Evolutionary conservation across 2,797 vertebrate species (phyloP).

Genomic region (Alosa sapidissima): DNA sequence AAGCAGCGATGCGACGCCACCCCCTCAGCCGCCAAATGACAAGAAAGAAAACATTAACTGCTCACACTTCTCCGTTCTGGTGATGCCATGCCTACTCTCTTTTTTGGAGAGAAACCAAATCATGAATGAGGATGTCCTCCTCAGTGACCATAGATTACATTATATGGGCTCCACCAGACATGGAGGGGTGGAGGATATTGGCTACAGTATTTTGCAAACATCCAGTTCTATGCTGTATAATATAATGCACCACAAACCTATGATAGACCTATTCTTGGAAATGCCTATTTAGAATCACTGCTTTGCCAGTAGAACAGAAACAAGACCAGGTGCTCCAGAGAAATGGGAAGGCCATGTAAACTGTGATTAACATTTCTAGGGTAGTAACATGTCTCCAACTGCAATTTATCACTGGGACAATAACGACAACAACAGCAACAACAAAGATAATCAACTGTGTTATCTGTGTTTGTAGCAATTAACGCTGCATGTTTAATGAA

Average conservation of each 20-base stretch:
- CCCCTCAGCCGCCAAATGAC: conserved; percentile 78
- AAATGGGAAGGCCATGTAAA: background rate
- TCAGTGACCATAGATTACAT: background rate
- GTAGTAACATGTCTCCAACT: background rate
- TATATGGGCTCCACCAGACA: background rate
- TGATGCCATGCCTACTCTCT: background rate
- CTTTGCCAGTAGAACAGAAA: background rate
- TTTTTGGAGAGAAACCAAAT: background rate
- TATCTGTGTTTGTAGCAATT: background rate
- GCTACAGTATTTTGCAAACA: background rate
- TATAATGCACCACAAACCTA: background rate
- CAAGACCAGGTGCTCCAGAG: background rate
- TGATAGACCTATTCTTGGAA: conserved; percentile 34
- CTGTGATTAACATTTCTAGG: background rate
- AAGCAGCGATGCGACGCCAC: conserved; percentile 69
- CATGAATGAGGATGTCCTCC: background rate
- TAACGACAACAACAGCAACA: background rate
- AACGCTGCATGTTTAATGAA: conserved; percentile 1
- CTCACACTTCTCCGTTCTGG: background rate
- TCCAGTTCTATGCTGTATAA: background rate
- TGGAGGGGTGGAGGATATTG: background rate
- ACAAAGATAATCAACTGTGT: background rate
- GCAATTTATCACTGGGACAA: background rate
- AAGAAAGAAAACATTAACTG: conserved; percentile 63
- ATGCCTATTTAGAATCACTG: background rate